phyloP scores from a whole-genome alignment of 1,140 invertebrate genomes.

The Lordiphosa stackelbergi region DNA sequence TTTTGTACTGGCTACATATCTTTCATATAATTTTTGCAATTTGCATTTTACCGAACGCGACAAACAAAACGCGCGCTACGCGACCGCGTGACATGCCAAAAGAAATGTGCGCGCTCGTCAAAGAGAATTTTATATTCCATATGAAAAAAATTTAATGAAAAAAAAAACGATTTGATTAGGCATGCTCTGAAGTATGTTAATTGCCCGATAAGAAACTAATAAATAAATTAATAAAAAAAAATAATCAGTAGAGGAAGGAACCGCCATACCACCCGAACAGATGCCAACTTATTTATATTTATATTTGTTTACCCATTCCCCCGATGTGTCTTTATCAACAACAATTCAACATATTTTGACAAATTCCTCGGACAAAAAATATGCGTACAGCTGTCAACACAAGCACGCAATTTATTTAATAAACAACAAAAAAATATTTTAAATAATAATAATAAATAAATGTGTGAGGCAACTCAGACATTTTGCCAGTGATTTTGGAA shows the following conservation, averaged over 20 bases:
- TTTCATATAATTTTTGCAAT: slow-evolving; percentile 27
- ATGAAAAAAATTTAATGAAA: slow-evolving; percentile 14
- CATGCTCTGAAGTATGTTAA: slow-evolving; percentile 33
- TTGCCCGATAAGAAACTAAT: slow-evolving; percentile 24
- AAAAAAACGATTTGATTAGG: slow-evolving; percentile 40
- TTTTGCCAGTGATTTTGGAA: slow-evolving; percentile 5
- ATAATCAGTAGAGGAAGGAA: slow-evolving; percentile 11
- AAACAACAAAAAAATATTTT: slow-evolving; percentile 14
- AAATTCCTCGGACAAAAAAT: slow-evolving; percentile 29
- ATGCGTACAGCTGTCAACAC: slow-evolving; percentile 46
- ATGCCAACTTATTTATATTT: slow-evolving; percentile 22
- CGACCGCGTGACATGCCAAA: slow-evolving; percentile 61
- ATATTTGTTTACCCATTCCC: slow-evolving; percentile 32
- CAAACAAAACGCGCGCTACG: slow-evolving; percentile 42
- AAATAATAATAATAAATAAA: slow-evolving; percentile 2
- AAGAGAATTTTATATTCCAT: slow-evolving; percentile 13
- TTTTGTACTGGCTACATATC: slow-evolving; percentile 36
- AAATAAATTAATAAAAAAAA: slow-evolving; percentile 11
- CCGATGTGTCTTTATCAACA: slow-evolving; percentile 32
- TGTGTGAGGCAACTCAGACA: slow-evolving; percentile 3
- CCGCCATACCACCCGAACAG: slow-evolving; percentile 12
- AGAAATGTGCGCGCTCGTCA: slow-evolving; percentile 29
- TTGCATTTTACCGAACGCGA: slow-evolving; percentile 25
- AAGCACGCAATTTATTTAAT: slow-evolving; percentile 46
- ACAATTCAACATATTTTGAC: slow-evolving; percentile 49